Base-by-base conservation (phyloP, 1,140 invertebrate species). In the Lepidotrigona ventralis region DNA sequence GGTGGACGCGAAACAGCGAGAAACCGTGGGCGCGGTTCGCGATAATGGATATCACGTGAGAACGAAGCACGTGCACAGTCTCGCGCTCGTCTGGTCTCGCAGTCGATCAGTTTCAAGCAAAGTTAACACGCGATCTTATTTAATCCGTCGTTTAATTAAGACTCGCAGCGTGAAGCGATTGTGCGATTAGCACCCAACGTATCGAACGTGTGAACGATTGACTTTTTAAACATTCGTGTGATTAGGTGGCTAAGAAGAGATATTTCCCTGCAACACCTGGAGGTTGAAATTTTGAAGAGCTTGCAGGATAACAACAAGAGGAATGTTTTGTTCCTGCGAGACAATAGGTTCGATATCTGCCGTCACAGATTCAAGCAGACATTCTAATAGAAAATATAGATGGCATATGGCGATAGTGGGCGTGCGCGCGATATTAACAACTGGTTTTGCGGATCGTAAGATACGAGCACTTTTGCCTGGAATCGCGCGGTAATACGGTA, bases 371-470 rank as follows among this genome's bases (percentile, higher is more conserved):
- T 26, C 8, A 75, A 70, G 26, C 6, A 46, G 2, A 33, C 60
- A 63, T 77, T 80, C 51, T 69, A 56, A 53, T 46, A 54, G 21
- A 56, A 81, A 79, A 79, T 73, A 33, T 29, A 56, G 51, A 64
- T 88, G 68, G 14, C 21, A 5, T 17, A 17, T 33, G 26, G 46
- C 63, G 75, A 85, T 77, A 83, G 39, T 2, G 12, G 39, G 39
- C 12, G 26, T 23, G 53, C 12, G 23, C 19, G 51, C 51, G 33
- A 71, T 51, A 68, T 68, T 81, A 86, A 86, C 75, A 33, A 51
- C 17, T 51, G 17, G 29, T 77, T 72, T 86, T 74, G 77, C 70
- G 64, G 84, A 46, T 80, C 60, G 58, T 82, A 76, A 86, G 79
- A 53, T 64, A 29, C 8, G 39, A 46, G 6, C 6, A 53, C 39